Percentiles rank a stretch among this genome's conserved stretches.
These are phyloP conservation scores for Drosophila murphyi DNA, from an alignment of 1,140 invertebrate species.

Conservation along the genomic window DNA sequence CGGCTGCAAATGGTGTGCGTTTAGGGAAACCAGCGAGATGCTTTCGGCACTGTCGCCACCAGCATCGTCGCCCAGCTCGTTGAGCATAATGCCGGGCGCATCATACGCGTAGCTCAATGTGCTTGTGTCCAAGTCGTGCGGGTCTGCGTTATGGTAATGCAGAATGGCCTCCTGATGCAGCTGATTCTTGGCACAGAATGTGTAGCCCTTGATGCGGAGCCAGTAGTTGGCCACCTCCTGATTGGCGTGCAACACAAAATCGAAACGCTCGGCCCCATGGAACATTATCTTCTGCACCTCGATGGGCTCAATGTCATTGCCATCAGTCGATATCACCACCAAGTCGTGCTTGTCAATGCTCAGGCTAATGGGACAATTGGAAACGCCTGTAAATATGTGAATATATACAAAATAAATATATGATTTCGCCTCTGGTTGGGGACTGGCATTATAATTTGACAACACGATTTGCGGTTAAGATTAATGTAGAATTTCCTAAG, in stretches of 20 bases:
- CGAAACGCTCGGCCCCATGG: conserved; percentile 89
- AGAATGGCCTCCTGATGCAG: conserved; percentile 77
- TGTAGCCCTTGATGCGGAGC: conserved; percentile 85
- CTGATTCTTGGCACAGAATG: conserved; percentile 69
- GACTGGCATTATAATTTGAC: no score
- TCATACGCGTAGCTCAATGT: conserved; percentile 68
- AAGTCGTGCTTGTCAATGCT: conserved; percentile 89
- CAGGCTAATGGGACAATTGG: conserved; percentile 89
- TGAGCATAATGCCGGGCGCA: conserved; percentile 59
- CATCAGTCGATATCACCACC: conserved; percentile 90
- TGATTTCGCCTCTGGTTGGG: no score
- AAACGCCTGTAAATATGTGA: conserved; percentile 85
- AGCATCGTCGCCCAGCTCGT: conserved; percentile 62
- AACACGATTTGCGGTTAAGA: no score
- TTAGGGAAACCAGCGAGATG: conserved; percentile 61
- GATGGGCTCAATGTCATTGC: conserved; percentile 88
- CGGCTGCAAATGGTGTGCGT: conserved; percentile 42
- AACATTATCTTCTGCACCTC: conserved; percentile 87
- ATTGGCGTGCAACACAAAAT: conserved; percentile 90
- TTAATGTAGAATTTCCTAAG: no score
- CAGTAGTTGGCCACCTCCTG: conserved; percentile 86
- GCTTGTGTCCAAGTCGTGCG: conserved; percentile 42
- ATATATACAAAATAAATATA: no score
- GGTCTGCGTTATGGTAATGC: conserved; percentile 70
- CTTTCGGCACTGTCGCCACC: conserved; percentile 25